These are phyloP conservation scores for Campylorhamphus procurvoides DNA, from an alignment of 2,113 vertebrate species.

Conservation along the genomic window DNA sequence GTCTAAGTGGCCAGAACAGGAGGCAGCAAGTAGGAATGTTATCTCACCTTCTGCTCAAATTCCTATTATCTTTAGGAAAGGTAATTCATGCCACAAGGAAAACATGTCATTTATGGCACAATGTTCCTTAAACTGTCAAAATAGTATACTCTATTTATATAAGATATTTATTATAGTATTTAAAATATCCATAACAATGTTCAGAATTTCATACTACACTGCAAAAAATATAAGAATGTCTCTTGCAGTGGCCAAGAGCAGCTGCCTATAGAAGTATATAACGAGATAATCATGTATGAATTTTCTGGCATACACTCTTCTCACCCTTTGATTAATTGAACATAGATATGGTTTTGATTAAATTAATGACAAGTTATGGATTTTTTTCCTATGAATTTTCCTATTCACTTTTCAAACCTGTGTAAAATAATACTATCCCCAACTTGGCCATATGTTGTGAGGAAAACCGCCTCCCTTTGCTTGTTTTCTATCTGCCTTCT, in stretches of 20 bases:
- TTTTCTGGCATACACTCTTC: background rate
- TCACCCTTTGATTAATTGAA: background rate
- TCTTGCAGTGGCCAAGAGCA: background rate
- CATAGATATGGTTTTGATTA: background rate
- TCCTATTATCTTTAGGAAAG: background rate
- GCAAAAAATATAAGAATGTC: background rate
- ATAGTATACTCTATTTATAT: background rate
- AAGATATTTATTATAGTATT: background rate
- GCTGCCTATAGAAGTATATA: background rate
- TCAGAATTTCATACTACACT: background rate
- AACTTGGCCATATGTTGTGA: background rate
- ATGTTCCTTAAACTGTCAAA: background rate
- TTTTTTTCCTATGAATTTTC: background rate
- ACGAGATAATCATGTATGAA: background rate
- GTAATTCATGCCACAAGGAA: background rate
- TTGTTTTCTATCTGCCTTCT: constrained; percentile 9
- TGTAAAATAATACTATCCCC: background rate
- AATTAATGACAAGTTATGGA: background rate
- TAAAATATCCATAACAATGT: background rate
- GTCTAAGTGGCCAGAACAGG: background rate
- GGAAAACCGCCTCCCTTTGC: background rate
- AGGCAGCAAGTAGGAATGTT: background rate
- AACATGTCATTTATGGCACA: background rate
- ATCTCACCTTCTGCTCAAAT: background rate
- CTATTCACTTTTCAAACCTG: background rate